phyloP scores from a whole-genome alignment of 2,888 invertebrate genomes.

The Leucophenga montana region DNA sequence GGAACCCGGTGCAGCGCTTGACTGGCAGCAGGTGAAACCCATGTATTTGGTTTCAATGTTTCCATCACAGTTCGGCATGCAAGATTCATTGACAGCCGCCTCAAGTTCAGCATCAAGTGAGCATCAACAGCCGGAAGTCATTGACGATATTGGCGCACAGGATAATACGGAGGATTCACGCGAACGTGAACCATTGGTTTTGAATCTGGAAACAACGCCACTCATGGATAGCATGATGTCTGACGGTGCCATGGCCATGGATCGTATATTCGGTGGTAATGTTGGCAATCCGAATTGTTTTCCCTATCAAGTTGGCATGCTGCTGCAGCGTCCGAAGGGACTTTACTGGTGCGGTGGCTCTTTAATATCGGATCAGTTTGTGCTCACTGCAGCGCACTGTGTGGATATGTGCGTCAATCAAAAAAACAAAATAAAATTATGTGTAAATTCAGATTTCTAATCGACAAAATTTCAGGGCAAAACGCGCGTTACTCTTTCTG shows the following conservation, averaged over 20 bases:
- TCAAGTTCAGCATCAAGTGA: slow-evolving; percentile 43
- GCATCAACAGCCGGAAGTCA: slow-evolving; percentile 55
- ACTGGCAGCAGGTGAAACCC: slow-evolving; percentile 70
- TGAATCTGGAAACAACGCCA: slow-evolving; percentile 67
- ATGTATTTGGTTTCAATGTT: slow-evolving; percentile 71
- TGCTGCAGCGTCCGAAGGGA: slow-evolving; percentile 68
- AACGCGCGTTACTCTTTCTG: slow-evolving; percentile 68
- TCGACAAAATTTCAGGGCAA: slow-evolving; percentile 54
- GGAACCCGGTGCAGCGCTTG: slow-evolving; percentile 49
- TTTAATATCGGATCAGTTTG: slow-evolving; percentile 67
- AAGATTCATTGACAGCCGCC: slow-evolving; percentile 26
- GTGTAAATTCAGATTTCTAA: slow-evolving; percentile 16
- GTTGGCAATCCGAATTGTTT: slow-evolving; percentile 66
- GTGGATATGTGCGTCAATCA: slow-evolving; percentile 66
- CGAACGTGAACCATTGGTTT: slow-evolving; percentile 60
- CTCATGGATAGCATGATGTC: slow-evolving; percentile 62
- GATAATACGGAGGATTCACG: slow-evolving; percentile 29
- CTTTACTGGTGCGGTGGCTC: slow-evolving; percentile 71
- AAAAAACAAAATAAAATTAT: background rate
- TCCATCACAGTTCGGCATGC: slow-evolving; percentile 51
- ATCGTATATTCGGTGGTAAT: slow-evolving; percentile 70
- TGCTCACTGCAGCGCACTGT: slow-evolving; percentile 71
- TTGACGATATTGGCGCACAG: slow-evolving; percentile 35
- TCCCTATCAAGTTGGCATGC: slow-evolving; percentile 70
- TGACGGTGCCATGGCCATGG: slow-evolving; percentile 68